Evolutionary conservation across 2,888 invertebrate genomes (phyloP), one percentile per base, ranked within the genome.

Genomic region (Oscheius onirici): DNA sequence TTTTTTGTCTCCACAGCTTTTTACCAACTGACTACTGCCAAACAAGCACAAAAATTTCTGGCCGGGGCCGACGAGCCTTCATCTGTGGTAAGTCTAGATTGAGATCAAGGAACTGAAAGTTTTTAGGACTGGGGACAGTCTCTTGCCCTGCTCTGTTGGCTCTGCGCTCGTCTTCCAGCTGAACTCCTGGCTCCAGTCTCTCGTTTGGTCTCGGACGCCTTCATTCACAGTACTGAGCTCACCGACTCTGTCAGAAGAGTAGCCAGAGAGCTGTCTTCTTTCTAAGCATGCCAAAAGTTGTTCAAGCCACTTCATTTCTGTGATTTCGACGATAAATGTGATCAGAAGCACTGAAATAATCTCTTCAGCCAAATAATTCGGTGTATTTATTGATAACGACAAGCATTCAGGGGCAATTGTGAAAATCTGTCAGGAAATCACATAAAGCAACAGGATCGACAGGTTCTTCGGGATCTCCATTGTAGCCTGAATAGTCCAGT

Each of bases 1-100:
- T 46, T 73, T 3, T 78, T 78, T 57, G 68, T 78, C 44, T 66
- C 69, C 15, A 66, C 75, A 1, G 69, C 76, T 3, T 78, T 78
- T 22, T 76, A 78, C 41, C 78, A 78, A 58, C 40, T 78, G 46
- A 73, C 78, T 11, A 68, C 68, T n/a, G n/a, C 28, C 11, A 26
- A 44, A 24, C 55, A 68, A 28, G 58, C 54, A 17, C n/a, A 68
- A 26, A 15, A 40, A 20, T 55, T 49, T 26, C 58, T 68, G 0
- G 22, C 13, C 22, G 66, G 66, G 40, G 54, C 46, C 22, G 11
- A n/a, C 8, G 63, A 63, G 15, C 15, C 22, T 5, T 24, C 46
- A 2, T 63, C 63, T 17, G 63, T 28, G 24, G 63, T 63, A 6
- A 55, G 34, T 24, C 5, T 55, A 20, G 5, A 11, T 46, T 17